A percentile compares a stretch with the other conserved stretches of the same genome.
phyloP scores from a whole-genome alignment of 1,140 invertebrate genomes.

The Drosophila auraria region DNA sequence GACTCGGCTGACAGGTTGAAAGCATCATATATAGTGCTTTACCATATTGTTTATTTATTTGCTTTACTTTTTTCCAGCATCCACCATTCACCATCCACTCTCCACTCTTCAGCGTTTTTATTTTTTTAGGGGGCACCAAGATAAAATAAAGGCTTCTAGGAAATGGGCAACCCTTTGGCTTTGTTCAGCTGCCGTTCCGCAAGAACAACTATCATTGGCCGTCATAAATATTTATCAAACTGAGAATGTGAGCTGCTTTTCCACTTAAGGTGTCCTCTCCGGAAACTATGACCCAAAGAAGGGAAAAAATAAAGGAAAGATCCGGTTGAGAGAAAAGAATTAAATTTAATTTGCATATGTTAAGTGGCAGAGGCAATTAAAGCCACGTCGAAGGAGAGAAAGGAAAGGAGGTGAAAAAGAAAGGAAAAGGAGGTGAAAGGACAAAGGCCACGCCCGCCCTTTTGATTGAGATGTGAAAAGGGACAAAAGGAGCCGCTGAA shows the following conservation, averaged over 20 bases:
- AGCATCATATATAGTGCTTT: slow-evolving; percentile 40
- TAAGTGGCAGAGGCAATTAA: slow-evolving; percentile 83
- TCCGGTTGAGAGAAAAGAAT: slow-evolving; percentile 39
- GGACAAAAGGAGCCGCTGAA: slow-evolving; percentile 21
- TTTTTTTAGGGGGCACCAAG: slow-evolving; percentile 15
- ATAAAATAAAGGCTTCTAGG: slow-evolving; percentile 42
- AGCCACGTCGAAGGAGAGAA: slow-evolving; percentile 18
- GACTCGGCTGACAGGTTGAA: slow-evolving; percentile 48
- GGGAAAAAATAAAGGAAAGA: background rate
- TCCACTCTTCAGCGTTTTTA: background rate
- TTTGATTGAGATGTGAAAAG: slow-evolving; percentile 74
- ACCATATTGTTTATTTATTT: slow-evolving; percentile 57
- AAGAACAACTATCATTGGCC: slow-evolving; percentile 39
- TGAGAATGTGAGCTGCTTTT: slow-evolving; percentile 47
- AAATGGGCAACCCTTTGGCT: slow-evolving; percentile 55
- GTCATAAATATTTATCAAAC: slow-evolving; percentile 81
- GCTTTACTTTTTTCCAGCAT: slow-evolving; percentile 17
- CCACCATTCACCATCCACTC: background rate
- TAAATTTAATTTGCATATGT: slow-evolving; percentile 82
- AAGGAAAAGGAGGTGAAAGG: slow-evolving; percentile 12
- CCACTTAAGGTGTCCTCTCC: slow-evolving; percentile 61
- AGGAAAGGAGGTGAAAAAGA: background rate
- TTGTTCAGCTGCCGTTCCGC: slow-evolving; percentile 29
- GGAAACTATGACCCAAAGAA: slow-evolving; percentile 29
- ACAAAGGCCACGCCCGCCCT: slow-evolving; percentile 31